Conservation (phyloP, 2,797 vertebrate species). For the Parotocinclus haroldoi region DNA sequence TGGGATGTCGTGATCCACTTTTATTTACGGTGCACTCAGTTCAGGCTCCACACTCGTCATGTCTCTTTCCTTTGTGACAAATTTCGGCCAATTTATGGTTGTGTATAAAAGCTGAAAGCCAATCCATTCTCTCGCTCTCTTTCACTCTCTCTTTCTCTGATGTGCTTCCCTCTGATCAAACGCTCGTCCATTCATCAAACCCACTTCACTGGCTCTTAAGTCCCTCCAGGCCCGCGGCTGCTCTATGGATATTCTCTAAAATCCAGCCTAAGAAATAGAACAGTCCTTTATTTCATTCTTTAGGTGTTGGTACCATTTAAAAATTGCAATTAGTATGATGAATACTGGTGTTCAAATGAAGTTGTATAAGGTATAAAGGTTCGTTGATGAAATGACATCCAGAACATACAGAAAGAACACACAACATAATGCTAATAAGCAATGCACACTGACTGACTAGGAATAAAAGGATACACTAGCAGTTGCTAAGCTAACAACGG, state of each 20-base stretch:
- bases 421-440: too few relatives aligned
- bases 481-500: too few relatives aligned
- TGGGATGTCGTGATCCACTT: conserved; percentile 45
- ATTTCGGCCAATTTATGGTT: conserved; percentile 53
- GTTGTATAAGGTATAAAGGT: too few relatives aligned
- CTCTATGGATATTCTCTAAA: not conserved
- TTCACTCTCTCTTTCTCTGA: conserved; percentile 25
- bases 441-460: too few relatives aligned
- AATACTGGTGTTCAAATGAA: too few relatives aligned
- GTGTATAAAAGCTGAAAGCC: conserved; percentile 46
- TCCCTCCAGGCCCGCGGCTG: conserved; percentile 22
- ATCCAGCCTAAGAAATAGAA: not conserved
- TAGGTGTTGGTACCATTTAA: too few relatives aligned
- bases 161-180: conserved; percentile 34
- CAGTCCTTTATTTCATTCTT: too few relatives aligned
- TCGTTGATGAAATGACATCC: too few relatives aligned
- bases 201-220: conserved; percentile 24
- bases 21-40: conserved; percentile 46
- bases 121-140: conserved; percentile 37
- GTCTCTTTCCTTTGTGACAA: conserved; percentile 50
- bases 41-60: conserved; percentile 30
- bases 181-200: conserved; percentile 40
- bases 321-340: too few relatives aligned
- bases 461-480: too few relatives aligned
- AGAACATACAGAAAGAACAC: too few relatives aligned